Evolutionary conservation across 2,888 invertebrate genomes (phyloP).

Genomic region (Abrostola tripartita): DNA sequence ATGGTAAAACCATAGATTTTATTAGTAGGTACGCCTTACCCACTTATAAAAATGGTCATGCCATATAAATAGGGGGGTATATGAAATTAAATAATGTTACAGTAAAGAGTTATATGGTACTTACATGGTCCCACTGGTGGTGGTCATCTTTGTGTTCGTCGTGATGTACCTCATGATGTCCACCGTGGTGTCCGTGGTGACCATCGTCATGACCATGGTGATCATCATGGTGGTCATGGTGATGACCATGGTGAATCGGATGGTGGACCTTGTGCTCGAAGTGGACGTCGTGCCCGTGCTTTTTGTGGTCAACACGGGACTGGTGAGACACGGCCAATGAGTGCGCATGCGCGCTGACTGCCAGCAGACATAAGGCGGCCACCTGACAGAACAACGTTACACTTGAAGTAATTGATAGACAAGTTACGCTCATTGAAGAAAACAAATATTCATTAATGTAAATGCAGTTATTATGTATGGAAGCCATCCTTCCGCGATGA

Average conservation of each 20-base stretch:
- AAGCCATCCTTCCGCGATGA: slow-evolving; percentile 31
- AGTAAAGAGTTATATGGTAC: slow-evolving; percentile 22
- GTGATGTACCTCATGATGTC: slow-evolving; percentile 33
- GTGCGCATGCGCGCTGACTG: slow-evolving; percentile 64
- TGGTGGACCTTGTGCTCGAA: slow-evolving; percentile 52
- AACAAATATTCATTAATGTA: slow-evolving; percentile 44
- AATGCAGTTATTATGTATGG: slow-evolving; percentile 31
- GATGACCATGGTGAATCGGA: slow-evolving; percentile 46
- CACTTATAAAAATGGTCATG: too few species aligned
- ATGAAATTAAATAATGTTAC: not conserved
- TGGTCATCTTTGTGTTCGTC: slow-evolving; percentile 45
- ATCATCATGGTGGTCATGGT: slow-evolving; percentile 30
- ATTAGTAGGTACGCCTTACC: too few species aligned
- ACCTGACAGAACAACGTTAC: slow-evolving; percentile 54
- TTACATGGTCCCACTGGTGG: slow-evolving; percentile 59
- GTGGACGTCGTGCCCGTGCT: slow-evolving; percentile 52
- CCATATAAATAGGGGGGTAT: too few species aligned
- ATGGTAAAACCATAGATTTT: too few species aligned
- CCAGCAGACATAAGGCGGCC: slow-evolving; percentile 64
- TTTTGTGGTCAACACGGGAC: slow-evolving; percentile 63
- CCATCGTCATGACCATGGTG: slow-evolving; percentile 31
- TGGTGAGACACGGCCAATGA: slow-evolving; percentile 70
- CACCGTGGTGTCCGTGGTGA: slow-evolving; percentile 26
- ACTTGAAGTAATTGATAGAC: too few species aligned
- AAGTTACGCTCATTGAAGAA: too few species aligned